Evolutionary conservation across 2,888 invertebrate species (phyloP).

Genomic region (Steromphala cineraria): DNA sequence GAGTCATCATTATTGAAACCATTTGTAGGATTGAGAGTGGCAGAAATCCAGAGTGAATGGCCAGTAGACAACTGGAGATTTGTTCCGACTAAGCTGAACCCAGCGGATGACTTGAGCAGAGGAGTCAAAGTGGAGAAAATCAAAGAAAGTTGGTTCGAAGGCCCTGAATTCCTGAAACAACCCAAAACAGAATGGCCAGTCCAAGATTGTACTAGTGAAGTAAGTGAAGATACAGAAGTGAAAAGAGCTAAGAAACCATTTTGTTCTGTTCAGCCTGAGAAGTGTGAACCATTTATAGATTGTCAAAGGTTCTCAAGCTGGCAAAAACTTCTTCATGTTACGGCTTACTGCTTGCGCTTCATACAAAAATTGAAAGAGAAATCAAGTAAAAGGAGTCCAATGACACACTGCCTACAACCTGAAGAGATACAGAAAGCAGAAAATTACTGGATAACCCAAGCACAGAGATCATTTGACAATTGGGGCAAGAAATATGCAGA

Average conservation of each 20-base stretch:
- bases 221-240: background rate
- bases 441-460: background rate
- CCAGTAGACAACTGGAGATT: background rate
- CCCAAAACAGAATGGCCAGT: background rate
- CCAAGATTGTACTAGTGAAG: too few species aligned
- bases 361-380: background rate
- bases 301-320: conserved; percentile 1
- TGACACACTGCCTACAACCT: too few species aligned
- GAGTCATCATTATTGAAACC: conserved; percentile 12
- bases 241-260: background rate
- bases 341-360: conserved; percentile 14
- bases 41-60: conserved; percentile 17
- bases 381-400: background rate
- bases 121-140: conserved; percentile 21
- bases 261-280: too few species aligned
- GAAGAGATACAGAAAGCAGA: background rate
- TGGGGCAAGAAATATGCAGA: background rate
- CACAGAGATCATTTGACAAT: background rate
- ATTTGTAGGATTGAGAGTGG: conserved; percentile 23
- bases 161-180: conserved; percentile 17
- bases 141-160: conserved; percentile 16
- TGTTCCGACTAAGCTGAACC: conserved; percentile 21
- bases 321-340: conserved; percentile 13
- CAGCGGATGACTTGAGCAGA: conserved; percentile 27
- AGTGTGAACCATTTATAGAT: too few species aligned